These are phyloP conservation scores for Condylura cristata DNA, from an alignment of 2,113 vertebrate species.

Conservation along the genomic window DNA sequence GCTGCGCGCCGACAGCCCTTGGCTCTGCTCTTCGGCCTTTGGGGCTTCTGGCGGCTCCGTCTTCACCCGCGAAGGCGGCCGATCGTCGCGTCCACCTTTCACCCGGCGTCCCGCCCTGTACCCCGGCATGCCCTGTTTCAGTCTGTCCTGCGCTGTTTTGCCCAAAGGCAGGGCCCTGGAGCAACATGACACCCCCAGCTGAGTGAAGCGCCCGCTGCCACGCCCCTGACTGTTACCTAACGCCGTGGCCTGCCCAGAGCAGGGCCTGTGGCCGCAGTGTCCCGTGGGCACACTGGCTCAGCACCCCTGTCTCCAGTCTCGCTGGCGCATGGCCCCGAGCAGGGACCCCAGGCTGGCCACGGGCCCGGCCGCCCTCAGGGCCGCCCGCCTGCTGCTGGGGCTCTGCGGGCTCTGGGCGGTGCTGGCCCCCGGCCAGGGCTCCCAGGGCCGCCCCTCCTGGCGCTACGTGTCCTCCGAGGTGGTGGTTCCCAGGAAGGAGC, in stretches of 20 bases:
- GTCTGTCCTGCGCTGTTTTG: too few relatives aligned
- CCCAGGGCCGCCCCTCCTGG: background rate
- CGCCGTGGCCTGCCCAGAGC: too few relatives aligned
- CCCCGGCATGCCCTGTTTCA: too few relatives aligned
- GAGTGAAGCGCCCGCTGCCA: background rate
- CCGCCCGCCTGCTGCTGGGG: background rate
- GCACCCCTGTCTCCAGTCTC: background rate
- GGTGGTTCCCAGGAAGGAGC: conserved; percentile 65
- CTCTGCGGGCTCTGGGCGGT: conserved; percentile 12
- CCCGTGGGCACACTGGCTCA: background rate
- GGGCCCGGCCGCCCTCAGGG: rapidly evolving
- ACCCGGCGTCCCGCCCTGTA: too few relatives aligned
- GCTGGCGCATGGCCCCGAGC: background rate
- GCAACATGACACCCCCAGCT: background rate
- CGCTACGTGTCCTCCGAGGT: conserved; percentile 39
- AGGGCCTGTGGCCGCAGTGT: background rate
- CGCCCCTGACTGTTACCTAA: background rate
- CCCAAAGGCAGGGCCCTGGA: background rate
- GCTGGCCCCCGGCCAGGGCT: background rate
- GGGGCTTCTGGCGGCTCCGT: too few relatives aligned
- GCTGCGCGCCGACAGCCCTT: too few relatives aligned
- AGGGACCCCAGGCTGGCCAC: background rate
- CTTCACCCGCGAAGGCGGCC: too few relatives aligned
- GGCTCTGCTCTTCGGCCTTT: too few relatives aligned
- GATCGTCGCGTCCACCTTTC: too few relatives aligned